Evolutionary conservation across 2,797 vertebrate genomes (phyloP).

Genomic region (Podarcis siculus): DNA sequence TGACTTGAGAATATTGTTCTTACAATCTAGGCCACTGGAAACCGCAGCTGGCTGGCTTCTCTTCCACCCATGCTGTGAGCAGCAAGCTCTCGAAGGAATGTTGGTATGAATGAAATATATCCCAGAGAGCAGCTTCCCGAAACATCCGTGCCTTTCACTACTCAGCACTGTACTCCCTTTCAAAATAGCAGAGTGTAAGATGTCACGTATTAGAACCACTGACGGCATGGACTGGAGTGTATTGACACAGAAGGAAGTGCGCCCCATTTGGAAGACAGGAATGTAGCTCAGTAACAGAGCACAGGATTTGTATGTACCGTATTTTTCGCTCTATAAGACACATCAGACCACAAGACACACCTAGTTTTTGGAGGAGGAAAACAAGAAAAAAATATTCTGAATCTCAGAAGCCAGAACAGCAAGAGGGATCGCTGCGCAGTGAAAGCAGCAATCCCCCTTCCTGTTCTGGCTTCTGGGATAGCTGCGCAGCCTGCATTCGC

Average conservation of each 20-base stretch:
- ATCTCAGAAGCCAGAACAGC: too few relatives aligned
- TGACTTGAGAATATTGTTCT: constrained; percentile 34
- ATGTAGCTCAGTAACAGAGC: background rate
- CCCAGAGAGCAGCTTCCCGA: constrained; percentile 42
- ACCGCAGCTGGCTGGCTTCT: constrained; percentile 10
- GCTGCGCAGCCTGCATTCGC: too few relatives aligned
- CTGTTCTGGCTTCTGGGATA: too few relatives aligned
- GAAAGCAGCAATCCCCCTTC: too few relatives aligned
- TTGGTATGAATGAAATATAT: constrained; percentile 66
- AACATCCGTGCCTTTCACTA: constrained; percentile 37
- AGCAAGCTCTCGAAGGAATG: constrained; percentile 23
- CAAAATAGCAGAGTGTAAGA: constrained; percentile 52
- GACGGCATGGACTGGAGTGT: background rate
- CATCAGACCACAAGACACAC: too few relatives aligned
- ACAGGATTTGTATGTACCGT: background rate
- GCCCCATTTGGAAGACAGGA: background rate
- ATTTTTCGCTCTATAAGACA: too few relatives aligned
- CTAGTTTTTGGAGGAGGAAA: too few relatives aligned
- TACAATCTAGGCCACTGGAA: constrained; percentile 28
- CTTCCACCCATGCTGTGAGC: constrained; percentile 30
- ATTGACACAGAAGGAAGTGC: background rate
- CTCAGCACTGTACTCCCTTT: constrained; percentile 52
- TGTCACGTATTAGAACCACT: constrained; percentile 48
- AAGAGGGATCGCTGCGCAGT: too few relatives aligned
- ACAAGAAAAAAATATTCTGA: too few relatives aligned